Evolutionary conservation across 2,797 vertebrate genomes (phyloP).

Genomic region (Iguana delicatissima): DNA sequence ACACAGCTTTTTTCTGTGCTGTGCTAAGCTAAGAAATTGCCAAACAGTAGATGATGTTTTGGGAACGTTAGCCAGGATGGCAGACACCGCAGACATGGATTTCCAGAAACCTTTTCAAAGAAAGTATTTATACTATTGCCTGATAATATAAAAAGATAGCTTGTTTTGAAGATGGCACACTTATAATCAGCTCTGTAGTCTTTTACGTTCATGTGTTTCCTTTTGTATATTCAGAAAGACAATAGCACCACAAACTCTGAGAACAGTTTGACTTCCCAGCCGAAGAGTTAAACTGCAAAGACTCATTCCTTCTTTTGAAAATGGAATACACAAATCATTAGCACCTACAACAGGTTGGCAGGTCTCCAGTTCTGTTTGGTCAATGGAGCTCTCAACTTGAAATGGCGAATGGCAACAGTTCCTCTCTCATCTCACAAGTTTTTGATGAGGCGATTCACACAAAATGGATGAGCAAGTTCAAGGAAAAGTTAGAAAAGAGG

Average conservation of each 20-base stretch:
- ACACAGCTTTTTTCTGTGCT: neutral
- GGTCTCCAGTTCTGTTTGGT: slow-evolving; percentile 60
- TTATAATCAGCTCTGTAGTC: slow-evolving; percentile 5
- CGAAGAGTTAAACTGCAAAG: slow-evolving; percentile 64
- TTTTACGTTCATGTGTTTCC: slow-evolving; percentile 26
- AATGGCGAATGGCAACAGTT: slow-evolving; percentile 26
- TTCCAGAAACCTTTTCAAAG: neutral
- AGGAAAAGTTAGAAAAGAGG: neutral
- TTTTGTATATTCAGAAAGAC: neutral
- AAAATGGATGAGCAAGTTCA: slow-evolving; percentile 46
- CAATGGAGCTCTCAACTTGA: slow-evolving; percentile 61
- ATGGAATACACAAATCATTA: slow-evolving; percentile 59
- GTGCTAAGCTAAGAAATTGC: neutral
- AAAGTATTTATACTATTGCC: neutral
- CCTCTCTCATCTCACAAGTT: slow-evolving; percentile 36
- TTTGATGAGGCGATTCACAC: slow-evolving; percentile 5
- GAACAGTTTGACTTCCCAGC: slow-evolving; percentile 58
- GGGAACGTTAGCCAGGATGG: neutral
- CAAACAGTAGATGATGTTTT: neutral
- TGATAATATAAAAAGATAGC: slow-evolving; percentile 1
- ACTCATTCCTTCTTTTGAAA: slow-evolving; percentile 58
- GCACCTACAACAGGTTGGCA: slow-evolving; percentile 65
- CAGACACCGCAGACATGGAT: neutral
- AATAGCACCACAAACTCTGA: slow-evolving; percentile 37
- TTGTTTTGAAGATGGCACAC: slow-evolving; percentile 6